Conservation (phyloP, 1,140 invertebrate genomes). For the Aphelenchoides fujianensis region DNA sequence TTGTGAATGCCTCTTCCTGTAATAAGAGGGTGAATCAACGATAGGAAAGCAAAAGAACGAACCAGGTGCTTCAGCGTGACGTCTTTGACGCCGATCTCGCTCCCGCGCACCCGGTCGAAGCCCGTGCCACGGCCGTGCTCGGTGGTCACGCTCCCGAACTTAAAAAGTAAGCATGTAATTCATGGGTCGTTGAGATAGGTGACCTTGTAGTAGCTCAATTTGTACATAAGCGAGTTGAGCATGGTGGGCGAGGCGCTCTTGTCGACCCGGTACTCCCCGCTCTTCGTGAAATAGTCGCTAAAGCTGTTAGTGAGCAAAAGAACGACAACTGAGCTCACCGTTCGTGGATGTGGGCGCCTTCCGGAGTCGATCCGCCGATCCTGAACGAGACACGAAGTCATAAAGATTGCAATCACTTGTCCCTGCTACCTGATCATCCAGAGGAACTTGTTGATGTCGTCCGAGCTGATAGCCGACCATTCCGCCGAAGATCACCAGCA, state of each 20-base stretch:
- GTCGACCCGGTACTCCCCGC: constrained; percentile 94
- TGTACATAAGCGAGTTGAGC: constrained; percentile 98
- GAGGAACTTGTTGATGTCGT: constrained; percentile 99
- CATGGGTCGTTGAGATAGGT: no score
- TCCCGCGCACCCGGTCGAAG: constrained; percentile 87
- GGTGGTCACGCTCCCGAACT: constrained; percentile 78
- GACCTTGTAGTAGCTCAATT: constrained; percentile 96
- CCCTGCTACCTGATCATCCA: no score
- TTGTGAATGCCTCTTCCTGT: constrained; percentile 98
- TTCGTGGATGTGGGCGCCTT: constrained; percentile 72
- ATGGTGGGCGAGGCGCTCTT: constrained; percentile 85
- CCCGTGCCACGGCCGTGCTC: constrained; percentile 74
- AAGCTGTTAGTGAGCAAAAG: no score
- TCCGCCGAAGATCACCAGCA: constrained; percentile 92
- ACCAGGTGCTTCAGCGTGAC: constrained; percentile 88
- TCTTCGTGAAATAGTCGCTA: constrained; percentile 96
- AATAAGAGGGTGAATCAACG: no score
- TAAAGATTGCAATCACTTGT: no score
- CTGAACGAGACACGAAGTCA: no score
- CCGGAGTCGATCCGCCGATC: constrained; percentile 97
- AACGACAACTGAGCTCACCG: no score
- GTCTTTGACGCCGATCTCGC: constrained; percentile 93
- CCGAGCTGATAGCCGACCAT: constrained; percentile 97
- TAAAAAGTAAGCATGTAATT: no score
- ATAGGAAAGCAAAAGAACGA: no score